A percentile compares a stretch with the other conserved stretches of the same genome.
These are phyloP conservation scores for Dendroctonus ponderosae DNA, from an alignment of 1,140 invertebrate species.

Conservation along the genomic window DNA sequence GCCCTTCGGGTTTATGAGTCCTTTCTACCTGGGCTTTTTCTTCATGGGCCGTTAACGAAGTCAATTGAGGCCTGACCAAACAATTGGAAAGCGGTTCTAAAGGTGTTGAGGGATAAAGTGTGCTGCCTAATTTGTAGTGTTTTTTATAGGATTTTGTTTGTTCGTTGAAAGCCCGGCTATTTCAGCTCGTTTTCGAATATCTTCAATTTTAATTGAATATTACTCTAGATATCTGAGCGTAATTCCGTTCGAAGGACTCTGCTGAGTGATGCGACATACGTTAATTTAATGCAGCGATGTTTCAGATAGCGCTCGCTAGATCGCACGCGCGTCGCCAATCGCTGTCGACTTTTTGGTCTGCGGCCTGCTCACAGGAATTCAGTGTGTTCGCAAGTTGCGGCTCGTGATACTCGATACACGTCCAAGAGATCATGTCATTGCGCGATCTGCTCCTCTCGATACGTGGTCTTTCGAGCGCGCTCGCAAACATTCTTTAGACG, in stretches of 20 bases:
- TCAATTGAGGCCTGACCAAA: too few relatives aligned
- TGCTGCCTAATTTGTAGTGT: not conserved
- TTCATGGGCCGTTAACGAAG: not conserved
- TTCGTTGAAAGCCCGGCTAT: not conserved
- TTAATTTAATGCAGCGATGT: slow-evolving; percentile 23
- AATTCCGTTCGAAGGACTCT: slow-evolving; percentile 21
- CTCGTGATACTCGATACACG: slow-evolving; percentile 41
- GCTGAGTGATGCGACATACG: slow-evolving; percentile 34
- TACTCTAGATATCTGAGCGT: not conserved
- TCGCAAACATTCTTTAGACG: slow-evolving; percentile 5
- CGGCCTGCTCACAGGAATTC: slow-evolving; percentile 43
- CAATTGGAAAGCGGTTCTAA: too few relatives aligned
- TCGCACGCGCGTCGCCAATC: slow-evolving; percentile 50
- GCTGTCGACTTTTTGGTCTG: slow-evolving; percentile 39
- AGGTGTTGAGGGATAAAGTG: too few relatives aligned
- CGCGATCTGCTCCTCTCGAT: slow-evolving; percentile 39
- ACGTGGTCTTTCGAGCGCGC: slow-evolving; percentile 26
- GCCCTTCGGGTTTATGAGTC: not conserved
- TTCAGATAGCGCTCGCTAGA: slow-evolving; percentile 45
- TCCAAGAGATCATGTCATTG: slow-evolving; percentile 39
- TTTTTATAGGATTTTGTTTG: not conserved
- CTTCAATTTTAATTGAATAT: not conserved
- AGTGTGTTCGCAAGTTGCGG: slow-evolving; percentile 48
- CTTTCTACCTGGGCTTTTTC: slow-evolving; percentile 8
- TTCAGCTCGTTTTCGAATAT: not conserved